Evolutionary conservation across 2,888 invertebrate species (phyloP).

Genomic region (Ectemnius cavifrons): DNA sequence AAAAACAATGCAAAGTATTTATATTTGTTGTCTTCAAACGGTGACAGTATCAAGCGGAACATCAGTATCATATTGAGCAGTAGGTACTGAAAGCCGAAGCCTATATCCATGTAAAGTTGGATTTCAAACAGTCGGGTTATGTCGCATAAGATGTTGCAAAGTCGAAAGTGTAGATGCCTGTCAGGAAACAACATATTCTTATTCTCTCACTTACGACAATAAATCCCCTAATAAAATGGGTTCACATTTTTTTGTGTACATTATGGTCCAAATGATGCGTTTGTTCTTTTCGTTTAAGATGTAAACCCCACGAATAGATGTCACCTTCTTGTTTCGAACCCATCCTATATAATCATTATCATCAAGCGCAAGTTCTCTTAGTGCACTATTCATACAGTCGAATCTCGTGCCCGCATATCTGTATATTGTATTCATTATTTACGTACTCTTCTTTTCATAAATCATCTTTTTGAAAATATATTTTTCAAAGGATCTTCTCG

Average conservation of each 20-base stretch:
- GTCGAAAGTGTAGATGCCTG: not conserved
- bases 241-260: too few species aligned
- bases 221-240: not conserved
- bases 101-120: not conserved
- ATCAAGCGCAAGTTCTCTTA: not conserved
- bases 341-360: too few species aligned
- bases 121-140: not conserved
- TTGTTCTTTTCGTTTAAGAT: too few species aligned
- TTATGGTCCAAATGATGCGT: too few species aligned
- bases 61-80: too few species aligned
- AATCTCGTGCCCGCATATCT: not conserved
- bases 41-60: too few species aligned
- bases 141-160: not conserved
- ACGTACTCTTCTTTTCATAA: too few species aligned
- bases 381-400: not conserved
- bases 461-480: too few species aligned
- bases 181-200: not conserved
- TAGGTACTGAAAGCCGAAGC: not conserved
- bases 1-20: not conserved
- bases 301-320: too few species aligned
- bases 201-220: not conserved
- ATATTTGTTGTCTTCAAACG: too few species aligned
- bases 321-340: too few species aligned
- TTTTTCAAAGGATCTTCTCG: too few species aligned
- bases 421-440: not conserved